Conservation (phyloP, 1,140 invertebrate genomes). For the Sitophilus oryzae region DNA sequence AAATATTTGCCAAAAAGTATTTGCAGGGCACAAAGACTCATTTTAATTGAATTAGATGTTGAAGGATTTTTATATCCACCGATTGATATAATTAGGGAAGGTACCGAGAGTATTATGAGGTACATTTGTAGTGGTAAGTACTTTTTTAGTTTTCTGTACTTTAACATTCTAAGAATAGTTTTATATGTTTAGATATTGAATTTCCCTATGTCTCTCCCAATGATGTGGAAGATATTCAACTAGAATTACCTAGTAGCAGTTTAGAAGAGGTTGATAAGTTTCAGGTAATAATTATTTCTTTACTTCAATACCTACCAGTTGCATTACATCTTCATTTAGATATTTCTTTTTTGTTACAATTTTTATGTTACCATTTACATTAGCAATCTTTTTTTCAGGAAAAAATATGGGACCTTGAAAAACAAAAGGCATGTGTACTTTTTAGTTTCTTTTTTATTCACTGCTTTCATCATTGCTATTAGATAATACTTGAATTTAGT, state of each 20-base stretch:
- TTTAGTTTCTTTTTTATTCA: conserved; percentile 25
- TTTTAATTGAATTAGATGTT: conserved; percentile 54
- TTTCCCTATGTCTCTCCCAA: conserved; percentile 22
- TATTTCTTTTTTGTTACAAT: conserved; percentile 11
- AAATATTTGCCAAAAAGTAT: conserved; percentile 56
- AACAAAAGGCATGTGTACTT: conserved; percentile 56
- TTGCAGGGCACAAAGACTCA: conserved; percentile 53
- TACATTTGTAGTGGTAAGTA: conserved; percentile 53
- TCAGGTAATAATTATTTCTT: no score
- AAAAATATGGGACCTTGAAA: conserved; percentile 54
- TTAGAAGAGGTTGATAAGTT: conserved; percentile 11
- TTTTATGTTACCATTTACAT: conserved; percentile 24
- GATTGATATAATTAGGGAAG: conserved; percentile 50
- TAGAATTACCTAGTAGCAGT: neutral
- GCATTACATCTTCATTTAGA: neutral
- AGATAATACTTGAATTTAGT: no score
- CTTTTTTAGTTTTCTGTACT: no score
- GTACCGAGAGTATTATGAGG: conserved; percentile 60
- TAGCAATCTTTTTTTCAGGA: conserved; percentile 51
- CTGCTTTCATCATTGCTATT: neutral
- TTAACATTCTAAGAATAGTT: conserved; percentile 10
- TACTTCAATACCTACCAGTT: neutral
- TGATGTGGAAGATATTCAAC: conserved; percentile 1
- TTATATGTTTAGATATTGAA: conserved; percentile 27
- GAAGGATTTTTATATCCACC: conserved; percentile 60